Evolutionary conservation across 2,797 vertebrate genomes (phyloP), one percentile per base, ranked within the genome.

Genomic region (Macroramphosus scolopax): DNA sequence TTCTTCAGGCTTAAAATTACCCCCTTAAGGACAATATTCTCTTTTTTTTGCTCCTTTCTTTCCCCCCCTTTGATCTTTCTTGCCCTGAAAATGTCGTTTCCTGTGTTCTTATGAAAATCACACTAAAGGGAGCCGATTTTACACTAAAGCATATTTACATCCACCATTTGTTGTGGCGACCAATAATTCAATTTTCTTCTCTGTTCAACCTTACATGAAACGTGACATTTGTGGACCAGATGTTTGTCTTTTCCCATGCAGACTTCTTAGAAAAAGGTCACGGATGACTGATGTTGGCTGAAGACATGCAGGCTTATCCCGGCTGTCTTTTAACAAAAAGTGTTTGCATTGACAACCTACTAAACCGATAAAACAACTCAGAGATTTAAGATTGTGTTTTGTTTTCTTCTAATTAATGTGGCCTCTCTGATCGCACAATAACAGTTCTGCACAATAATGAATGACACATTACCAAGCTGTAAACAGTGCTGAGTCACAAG

Each of bases 141-240:
- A 39, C 12, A 44, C 31, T 31, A 50, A 50, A 51, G 52, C 42
- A 63, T 28, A 50, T 46, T 62, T 50, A 30, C 52, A 63, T 36
- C 64, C 58, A 73, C 50, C 41, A 52, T 77, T 83, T 75, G 64
- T 79, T 78, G 72, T 75, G 68, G 53, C 12, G 20, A 66, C 59
- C 78, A 78, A 82, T 78, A 63, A 62, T 73, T 78, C 48, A 40
- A 49, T 80, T 69, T 65, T 53, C 18, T 36, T 61, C 39, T 60
- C 53, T 59, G 68, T 63, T 63, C 17, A 28, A 63, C 58, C 64
- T 77, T 49, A 55, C 69, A 43, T 43, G 45, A 45, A 61, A 48
- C 70, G 40, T 36, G 32, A 81, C 87, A 88, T 87, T 87, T 88
- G 83, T 48, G 25, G 49, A 77, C 73, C 86, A 90, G 87, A 90